Conservation (phyloP, 1,140 invertebrate genomes). For the Parapsyche elsis region DNA sequence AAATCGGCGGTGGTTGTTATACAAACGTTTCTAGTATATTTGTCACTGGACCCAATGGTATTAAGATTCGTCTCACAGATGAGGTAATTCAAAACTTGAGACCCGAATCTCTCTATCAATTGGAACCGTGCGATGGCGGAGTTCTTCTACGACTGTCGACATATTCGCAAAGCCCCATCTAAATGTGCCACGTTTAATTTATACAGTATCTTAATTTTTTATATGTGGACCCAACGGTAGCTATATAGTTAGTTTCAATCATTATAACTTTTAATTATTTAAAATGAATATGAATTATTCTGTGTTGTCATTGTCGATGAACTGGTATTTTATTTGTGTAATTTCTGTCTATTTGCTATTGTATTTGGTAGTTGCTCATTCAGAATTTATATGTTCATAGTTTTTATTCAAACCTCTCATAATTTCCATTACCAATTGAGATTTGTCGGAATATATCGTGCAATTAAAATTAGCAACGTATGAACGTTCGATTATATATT, state of each 20-base stretch:
- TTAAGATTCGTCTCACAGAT: conserved; percentile 62
- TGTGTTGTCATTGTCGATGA: too few relatives aligned
- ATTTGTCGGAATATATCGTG: not conserved
- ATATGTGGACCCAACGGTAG: not conserved
- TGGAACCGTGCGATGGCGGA: conserved; percentile 42
- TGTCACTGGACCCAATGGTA: conserved; percentile 62
- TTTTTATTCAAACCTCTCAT: not conserved
- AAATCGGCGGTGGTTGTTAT: not conserved
- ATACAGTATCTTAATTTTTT: conserved; percentile 3
- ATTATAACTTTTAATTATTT: too few relatives aligned
- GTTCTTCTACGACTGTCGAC: conserved; percentile 43
- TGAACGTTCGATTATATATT: not conserved
- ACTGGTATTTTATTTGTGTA: too few relatives aligned
- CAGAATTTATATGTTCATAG: too few relatives aligned
- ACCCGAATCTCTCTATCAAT: conserved; percentile 51
- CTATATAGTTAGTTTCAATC: too few relatives aligned
- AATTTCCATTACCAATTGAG: conserved; percentile 14
- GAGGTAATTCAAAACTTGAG: conserved; percentile 60
- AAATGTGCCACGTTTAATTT: not conserved
- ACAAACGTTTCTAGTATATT: conserved; percentile 53
- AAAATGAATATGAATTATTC: too few relatives aligned
- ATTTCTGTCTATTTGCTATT: too few relatives aligned
- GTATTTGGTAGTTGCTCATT: too few relatives aligned
- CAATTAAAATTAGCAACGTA: too few relatives aligned
- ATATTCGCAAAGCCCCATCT: not conserved